A percentile compares a stretch with the other conserved stretches of the same genome.
Conservation (phyloP, 2,888 invertebrate genomes). For the Harpalus rubripes region DNA sequence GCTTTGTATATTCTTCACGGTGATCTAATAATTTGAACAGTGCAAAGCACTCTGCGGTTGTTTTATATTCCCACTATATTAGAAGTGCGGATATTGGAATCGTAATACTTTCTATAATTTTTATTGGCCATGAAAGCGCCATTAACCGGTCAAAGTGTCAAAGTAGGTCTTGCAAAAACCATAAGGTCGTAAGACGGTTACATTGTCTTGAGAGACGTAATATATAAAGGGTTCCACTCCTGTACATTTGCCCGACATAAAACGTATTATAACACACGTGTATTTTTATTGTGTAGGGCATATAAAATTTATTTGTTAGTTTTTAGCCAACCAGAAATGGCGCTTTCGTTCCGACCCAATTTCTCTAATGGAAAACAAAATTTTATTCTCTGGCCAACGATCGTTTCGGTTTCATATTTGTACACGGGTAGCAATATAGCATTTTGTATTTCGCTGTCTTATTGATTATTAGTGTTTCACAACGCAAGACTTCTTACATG, state of each 20-base stretch:
- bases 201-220: constrained; percentile 60
- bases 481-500: too few species aligned
- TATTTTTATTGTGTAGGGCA: constrained; percentile 54
- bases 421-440: constrained; percentile 12
- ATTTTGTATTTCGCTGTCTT: constrained; percentile 14
- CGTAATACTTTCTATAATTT: constrained; percentile 37
- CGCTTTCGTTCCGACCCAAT: constrained; percentile 40
- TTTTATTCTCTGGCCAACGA: constrained; percentile 30
- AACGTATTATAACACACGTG: constrained; percentile 61
- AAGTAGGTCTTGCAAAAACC: constrained; percentile 56
- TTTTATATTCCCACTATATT: not conserved
- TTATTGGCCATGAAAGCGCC: constrained; percentile 24
- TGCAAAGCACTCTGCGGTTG: not conserved
- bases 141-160: constrained; percentile 45
- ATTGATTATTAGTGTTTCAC: constrained; percentile 13
- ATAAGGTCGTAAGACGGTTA: constrained; percentile 60
- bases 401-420: constrained; percentile 31
- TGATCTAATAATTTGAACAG: not conserved
- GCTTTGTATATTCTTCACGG: not conserved
- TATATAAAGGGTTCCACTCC: constrained; percentile 42
- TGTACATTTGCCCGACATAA: constrained; percentile 45
- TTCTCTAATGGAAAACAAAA: constrained; percentile 59
- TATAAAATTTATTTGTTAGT: constrained; percentile 60
- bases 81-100: constrained; percentile 4
- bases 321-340: constrained; percentile 54